Base-by-base conservation (phyloP, 2,888 invertebrate genomes). In the Acanthosoma haemorrhoidale region DNA sequence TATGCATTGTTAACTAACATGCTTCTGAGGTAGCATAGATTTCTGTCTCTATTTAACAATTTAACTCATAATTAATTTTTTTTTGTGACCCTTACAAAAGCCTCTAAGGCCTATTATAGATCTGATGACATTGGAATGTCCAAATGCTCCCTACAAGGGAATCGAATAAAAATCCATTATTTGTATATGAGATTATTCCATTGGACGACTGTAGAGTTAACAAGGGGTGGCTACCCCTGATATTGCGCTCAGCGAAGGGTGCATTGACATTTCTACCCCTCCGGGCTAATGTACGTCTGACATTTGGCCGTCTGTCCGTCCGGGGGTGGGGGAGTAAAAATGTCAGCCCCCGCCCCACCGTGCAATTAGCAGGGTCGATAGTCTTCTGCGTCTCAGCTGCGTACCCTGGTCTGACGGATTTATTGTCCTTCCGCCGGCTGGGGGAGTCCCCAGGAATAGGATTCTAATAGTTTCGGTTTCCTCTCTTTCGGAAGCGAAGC, bases 181-280 rank as follows among this genome's bases (percentile, higher is more conserved):
- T 51, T 51, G 29, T 25, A 25, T 25, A 51, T 25, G 51, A 51
- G 51, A 25, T 51, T 51, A 51, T 51, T 51, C 51, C 51, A 60
- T 60, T 32, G 32, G 60, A 11, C n/a, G 16, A 21, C 60, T 32
- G 60, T 32, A 36, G 29, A 32, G 29, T 32, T 60, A 34, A 36
- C 39, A 66, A 41, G 66, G 66, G 66, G 64, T 18, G 34, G 36
- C 38, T n/a, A 4, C 51, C 51, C n/a, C 51, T 21, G 51, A 51
- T 51, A 51, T 51, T 51, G 29, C 13, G 51, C 25, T 51, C 51
- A 25, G 51, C n/a, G 38, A n/a, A n/a, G 38, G 38, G 9, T 36
- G 38, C n/a, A 66, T 39, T 66, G 66, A 66, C 66, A 66, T 66
- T 66, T 66, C 41, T 66, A 43, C 66, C 66, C 15, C 38, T 11